These are phyloP conservation scores for Apostichopus californicus DNA, from an alignment of 35 echinoderm and acorn worm genomes.

Conservation along the genomic window DNA sequence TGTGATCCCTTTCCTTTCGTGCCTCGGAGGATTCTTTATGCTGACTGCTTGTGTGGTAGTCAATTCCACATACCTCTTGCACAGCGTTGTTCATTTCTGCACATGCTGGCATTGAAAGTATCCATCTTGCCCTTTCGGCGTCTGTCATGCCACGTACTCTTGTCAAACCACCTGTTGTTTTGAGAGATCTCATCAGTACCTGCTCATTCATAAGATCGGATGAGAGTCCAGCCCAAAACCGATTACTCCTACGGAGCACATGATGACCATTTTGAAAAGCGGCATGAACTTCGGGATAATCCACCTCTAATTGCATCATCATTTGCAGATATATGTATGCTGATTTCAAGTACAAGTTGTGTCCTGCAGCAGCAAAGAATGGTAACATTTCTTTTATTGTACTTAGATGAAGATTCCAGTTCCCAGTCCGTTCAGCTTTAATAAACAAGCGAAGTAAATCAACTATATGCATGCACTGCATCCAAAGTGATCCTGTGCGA, in stretches of 20 bases:
- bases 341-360: conserved; percentile 28
- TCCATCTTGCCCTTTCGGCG: not conserved
- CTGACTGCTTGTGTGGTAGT: conserved; percentile 60
- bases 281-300: not conserved
- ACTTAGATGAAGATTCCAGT: conserved; percentile 34
- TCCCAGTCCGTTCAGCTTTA: conserved; percentile 35
- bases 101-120: conserved; percentile 12
- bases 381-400: conserved; percentile 29
- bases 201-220: too few species aligned
- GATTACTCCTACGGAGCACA: conserved; percentile 34
- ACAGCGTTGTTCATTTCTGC: conserved; percentile 46
- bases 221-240: not conserved
- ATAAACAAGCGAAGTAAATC: not conserved
- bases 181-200: too few species aligned
- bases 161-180: conserved; percentile 48
- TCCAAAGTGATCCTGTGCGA: too few species aligned
- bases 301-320: conserved; percentile 19
- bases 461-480: not conserved
- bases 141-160: conserved; percentile 62
- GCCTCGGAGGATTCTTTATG: conserved; percentile 31
- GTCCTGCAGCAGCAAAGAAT: conserved; percentile 45
- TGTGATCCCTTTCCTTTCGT: conserved; percentile 19
- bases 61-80: conserved; percentile 41
- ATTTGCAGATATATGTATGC: conserved; percentile 30
- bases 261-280: not conserved